phyloP scores from a whole-genome alignment of 2,113 vertebrate genomes.

The Xenopus borealis region DNA sequence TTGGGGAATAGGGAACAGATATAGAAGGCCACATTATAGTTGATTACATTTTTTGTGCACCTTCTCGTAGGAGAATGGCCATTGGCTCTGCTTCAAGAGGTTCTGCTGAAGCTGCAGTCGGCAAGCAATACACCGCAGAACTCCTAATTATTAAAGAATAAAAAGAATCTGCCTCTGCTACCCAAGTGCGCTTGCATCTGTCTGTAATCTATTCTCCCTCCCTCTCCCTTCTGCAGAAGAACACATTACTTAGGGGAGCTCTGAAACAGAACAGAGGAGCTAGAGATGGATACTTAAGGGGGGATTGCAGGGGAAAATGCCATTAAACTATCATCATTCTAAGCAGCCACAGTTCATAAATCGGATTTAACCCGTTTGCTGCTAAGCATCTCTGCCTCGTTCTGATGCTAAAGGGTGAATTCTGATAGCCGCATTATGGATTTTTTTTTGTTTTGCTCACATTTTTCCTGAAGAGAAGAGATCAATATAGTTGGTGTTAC shows the following conservation, averaged over 20 bases:
- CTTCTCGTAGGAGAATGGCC: no score
- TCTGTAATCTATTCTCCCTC: no score
- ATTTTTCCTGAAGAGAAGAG: not conserved
- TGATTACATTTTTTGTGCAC: no score
- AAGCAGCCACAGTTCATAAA: not conserved
- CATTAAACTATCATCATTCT: not conserved
- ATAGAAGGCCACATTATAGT: no score
- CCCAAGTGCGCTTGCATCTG: no score
- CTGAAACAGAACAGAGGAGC: not conserved
- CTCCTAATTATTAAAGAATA: no score
- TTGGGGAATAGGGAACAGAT: no score
- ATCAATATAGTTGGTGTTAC: constrained; percentile 1
- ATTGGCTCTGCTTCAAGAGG: no score
- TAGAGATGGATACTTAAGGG: not conserved
- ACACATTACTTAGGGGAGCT: constrained; percentile 1
- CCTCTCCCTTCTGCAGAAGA: not conserved
- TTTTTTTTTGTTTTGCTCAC: not conserved
- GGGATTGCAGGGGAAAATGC: not conserved
- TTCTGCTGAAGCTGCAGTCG: no score
- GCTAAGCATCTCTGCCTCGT: not conserved
- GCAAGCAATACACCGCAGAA: no score
- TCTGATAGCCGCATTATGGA: not conserved
- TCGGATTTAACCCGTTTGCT: not conserved
- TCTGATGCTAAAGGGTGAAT: not conserved
- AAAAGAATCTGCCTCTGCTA: no score